These are phyloP conservation scores for Ellobius talpinus DNA, from an alignment of 2,113 vertebrate species.

Conservation along the genomic window DNA sequence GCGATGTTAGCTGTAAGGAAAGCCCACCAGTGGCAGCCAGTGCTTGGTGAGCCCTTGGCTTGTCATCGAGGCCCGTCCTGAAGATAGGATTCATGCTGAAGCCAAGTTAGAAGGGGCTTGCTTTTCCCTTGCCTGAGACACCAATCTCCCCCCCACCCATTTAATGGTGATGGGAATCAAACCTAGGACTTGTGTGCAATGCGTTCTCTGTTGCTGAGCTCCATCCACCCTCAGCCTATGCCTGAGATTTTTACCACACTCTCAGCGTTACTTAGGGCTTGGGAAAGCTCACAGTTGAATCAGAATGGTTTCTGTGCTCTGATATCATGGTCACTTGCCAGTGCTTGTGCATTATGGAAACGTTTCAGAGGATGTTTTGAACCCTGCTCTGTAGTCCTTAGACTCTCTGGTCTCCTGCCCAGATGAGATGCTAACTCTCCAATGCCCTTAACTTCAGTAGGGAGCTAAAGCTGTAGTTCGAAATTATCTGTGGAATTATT, in stretches of 20 bases:
- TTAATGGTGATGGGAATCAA: not conserved
- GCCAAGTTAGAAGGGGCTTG: not conserved
- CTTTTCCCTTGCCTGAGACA: not conserved
- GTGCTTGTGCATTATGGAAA: not conserved
- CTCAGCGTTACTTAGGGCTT: not conserved
- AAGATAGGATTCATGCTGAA: not conserved
- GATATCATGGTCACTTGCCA: not conserved
- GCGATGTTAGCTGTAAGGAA: not conserved
- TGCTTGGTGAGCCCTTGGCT: not conserved
- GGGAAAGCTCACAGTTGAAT: not conserved
- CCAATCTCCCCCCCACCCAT: not conserved
- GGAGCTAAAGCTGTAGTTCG: not conserved
- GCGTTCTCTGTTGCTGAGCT: not conserved
- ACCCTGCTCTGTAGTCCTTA: not conserved
- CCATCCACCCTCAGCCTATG: not conserved
- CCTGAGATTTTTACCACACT: not conserved
- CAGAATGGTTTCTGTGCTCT: not conserved
- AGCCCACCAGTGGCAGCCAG: not conserved
- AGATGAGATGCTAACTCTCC: not conserved
- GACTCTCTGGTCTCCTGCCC: not conserved
- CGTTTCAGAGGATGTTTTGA: not conserved
- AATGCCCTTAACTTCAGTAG: not conserved
- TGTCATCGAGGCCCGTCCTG: not conserved
- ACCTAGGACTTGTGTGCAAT: no score
- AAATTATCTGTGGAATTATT: slow-evolving; percentile 19